phyloP scores from a whole-genome alignment of 2,888 invertebrate species.

The Cyrtodaria siliqua region DNA sequence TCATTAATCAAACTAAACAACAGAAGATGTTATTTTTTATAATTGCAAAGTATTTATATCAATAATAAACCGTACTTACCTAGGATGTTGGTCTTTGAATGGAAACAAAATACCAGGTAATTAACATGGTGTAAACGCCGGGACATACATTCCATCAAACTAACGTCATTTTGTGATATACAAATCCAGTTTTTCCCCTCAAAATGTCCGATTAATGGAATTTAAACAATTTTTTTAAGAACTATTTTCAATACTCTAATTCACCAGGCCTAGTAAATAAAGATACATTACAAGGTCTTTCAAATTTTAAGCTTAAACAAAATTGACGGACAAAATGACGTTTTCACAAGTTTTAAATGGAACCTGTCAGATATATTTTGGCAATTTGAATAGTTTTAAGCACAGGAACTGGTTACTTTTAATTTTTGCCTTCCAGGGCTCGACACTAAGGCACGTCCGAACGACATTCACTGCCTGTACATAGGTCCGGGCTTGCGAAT shows the following conservation, averaged over 20 bases:
- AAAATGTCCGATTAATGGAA: slow-evolving; percentile 27
- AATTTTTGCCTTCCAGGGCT: no score
- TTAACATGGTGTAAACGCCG: slow-evolving; percentile 19
- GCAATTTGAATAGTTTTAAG: no score
- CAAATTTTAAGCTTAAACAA: slow-evolving; percentile 22
- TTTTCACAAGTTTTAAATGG: slow-evolving; percentile 28
- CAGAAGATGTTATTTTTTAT: slow-evolving; percentile 24
- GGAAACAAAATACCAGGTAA: slow-evolving; percentile 16
- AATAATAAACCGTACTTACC: slow-evolving; percentile 27
- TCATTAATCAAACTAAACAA: slow-evolving; percentile 27
- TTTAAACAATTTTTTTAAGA: slow-evolving; percentile 28
- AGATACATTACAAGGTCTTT: slow-evolving; percentile 27
- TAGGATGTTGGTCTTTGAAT: slow-evolving; percentile 31
- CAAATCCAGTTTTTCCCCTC: slow-evolving; percentile 21
- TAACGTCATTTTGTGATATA: slow-evolving; percentile 14
- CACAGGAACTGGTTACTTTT: no score
- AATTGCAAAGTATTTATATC: slow-evolving; percentile 14
- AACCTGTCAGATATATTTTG: slow-evolving; percentile 23
- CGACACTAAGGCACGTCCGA: no score
- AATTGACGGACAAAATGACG: slow-evolving; percentile 37
- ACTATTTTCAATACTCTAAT: no score
- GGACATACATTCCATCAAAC: slow-evolving; percentile 30
- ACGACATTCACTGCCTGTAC: no score
- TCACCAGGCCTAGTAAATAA: slow-evolving; percentile 11
- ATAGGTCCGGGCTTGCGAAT: no score